Evolutionary conservation across 2,797 vertebrate genomes (phyloP).

Genomic region (Eulemur coronatus): DNA sequence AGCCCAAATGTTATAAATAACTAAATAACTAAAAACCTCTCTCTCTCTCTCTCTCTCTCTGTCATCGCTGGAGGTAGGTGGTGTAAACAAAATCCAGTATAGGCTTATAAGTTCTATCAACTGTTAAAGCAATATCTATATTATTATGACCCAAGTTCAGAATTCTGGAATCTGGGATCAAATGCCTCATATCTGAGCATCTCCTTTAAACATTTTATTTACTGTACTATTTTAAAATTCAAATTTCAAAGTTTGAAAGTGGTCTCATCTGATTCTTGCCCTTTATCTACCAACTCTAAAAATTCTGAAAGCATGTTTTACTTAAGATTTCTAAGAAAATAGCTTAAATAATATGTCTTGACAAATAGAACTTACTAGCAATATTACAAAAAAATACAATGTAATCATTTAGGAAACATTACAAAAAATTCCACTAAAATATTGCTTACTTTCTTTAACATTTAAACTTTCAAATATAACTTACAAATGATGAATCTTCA

Average conservation of each 20-base stretch:
- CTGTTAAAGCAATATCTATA: not conserved
- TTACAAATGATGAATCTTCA: not conserved
- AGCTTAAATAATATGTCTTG: not conserved
- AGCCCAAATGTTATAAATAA: not conserved
- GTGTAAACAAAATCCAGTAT: not conserved
- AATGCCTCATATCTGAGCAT: not conserved
- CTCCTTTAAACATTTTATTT: not conserved
- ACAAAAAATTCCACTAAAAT: not conserved
- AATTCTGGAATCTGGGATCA: not conserved
- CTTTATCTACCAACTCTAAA: not conserved
- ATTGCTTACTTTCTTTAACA: not conserved
- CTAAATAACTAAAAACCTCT: not conserved
- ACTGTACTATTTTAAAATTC: not conserved
- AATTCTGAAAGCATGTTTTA: not conserved
- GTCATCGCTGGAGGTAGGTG: not conserved
- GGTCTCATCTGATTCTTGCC: not conserved
- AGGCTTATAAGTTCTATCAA: not conserved
- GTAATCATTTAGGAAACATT: not conserved
- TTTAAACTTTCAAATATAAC: not conserved
- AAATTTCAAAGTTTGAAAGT: not conserved
- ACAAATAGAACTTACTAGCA: not conserved
- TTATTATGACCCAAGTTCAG: not conserved
- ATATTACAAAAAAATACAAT: not conserved
- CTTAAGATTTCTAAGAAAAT: not conserved
- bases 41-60: too few species aligned